phyloP scores from a whole-genome alignment of 2,113 vertebrate genomes.

The Halcyon senegalensis region DNA sequence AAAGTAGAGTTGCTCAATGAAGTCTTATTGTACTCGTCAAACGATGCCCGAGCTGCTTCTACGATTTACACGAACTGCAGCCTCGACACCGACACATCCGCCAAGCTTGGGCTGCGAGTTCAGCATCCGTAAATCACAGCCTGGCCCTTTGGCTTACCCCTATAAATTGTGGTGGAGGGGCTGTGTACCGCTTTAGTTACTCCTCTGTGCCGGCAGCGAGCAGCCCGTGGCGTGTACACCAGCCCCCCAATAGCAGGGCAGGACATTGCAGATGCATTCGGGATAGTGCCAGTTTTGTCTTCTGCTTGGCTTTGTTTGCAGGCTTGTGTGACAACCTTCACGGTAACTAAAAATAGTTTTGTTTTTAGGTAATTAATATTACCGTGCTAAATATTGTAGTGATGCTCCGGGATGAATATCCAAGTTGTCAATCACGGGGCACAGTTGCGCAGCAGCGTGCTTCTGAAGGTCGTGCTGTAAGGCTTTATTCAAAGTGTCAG shows the following conservation, averaged over 20 bases:
- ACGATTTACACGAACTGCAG: background rate
- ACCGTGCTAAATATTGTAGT: background rate
- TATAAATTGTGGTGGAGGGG: background rate
- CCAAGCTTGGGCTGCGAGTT: background rate
- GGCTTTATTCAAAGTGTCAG: slow-evolving; percentile 36
- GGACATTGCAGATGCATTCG: accelerated
- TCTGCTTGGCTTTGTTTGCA: background rate
- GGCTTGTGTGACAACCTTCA: background rate
- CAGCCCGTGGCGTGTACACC: accelerated
- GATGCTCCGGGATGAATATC: background rate
- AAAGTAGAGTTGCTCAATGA: slow-evolving; percentile 1
- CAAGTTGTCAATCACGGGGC: background rate
- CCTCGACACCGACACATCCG: background rate
- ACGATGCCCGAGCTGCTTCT: background rate
- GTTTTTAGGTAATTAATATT: background rate
- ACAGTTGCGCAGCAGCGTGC: background rate
- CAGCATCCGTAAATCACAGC: background rate
- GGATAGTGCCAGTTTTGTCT: background rate
- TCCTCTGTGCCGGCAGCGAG: background rate
- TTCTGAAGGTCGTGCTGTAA: background rate
- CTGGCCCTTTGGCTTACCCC: background rate
- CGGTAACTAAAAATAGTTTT: background rate
- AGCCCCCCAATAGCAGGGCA: accelerated
- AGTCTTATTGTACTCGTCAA: background rate
- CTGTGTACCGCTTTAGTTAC: accelerated